Evolutionary conservation across 1,140 invertebrate species (phyloP).

Genomic region (Euwallacea similis): DNA sequence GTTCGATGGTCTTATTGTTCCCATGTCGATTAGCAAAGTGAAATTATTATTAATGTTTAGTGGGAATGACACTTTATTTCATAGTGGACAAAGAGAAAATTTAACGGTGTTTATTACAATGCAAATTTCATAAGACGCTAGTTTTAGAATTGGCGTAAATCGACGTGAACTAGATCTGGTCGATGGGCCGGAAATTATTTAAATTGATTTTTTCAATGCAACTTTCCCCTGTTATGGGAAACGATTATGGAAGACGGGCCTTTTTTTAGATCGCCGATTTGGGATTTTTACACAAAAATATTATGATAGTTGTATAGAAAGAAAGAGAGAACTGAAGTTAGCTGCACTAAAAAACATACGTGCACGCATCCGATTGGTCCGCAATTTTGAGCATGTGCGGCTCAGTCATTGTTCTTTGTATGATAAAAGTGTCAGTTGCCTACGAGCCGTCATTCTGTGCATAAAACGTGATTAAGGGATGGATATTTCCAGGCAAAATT

Average conservation of each 20-base stretch:
- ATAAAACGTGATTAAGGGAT: too few relatives aligned
- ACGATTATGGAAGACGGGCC: conserved; percentile 5
- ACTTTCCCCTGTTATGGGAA: conserved; percentile 31
- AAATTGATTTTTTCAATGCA: conserved; percentile 23
- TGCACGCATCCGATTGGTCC: too few relatives aligned
- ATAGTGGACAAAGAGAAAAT: conserved; percentile 27
- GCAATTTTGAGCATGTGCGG: too few relatives aligned
- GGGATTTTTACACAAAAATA: too few relatives aligned
- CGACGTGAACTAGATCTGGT: conserved; percentile 26
- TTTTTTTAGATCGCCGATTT: conserved; percentile 4
- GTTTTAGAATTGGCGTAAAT: conserved; percentile 20
- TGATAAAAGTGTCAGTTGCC: too few relatives aligned
- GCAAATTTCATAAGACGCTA: conserved; percentile 24
- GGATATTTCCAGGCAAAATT: too few relatives aligned
- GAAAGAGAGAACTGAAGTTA: too few relatives aligned
- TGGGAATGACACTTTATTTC: conserved; percentile 5
- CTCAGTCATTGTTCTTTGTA: too few relatives aligned
- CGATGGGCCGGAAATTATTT: conserved; percentile 30
- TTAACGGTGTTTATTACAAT: conserved; percentile 25
- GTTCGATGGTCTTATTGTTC: neutral
- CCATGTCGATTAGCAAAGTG: conserved; percentile 20
- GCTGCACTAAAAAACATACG: too few relatives aligned
- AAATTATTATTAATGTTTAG: conserved; percentile 15
- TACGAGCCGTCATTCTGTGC: too few relatives aligned
- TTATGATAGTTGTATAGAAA: too few relatives aligned